Conservation (phyloP, 2,888 invertebrate species). For the Coelinius sp. region DNA sequence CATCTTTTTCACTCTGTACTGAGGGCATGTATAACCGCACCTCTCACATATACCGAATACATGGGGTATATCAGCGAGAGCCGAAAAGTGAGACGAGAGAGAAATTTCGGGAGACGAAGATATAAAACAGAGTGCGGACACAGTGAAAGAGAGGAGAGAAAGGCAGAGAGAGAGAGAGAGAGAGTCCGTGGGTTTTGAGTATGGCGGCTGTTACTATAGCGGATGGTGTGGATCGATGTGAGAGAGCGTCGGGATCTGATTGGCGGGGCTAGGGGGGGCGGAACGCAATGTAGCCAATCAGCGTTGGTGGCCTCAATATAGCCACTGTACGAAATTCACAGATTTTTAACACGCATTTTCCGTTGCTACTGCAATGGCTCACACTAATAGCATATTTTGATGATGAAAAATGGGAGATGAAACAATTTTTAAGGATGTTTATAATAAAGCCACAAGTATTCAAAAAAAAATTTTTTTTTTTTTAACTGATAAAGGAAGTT, state of each 20-base stretch:
- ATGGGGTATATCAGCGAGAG: background rate
- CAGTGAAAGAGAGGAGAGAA: slow-evolving; percentile 28
- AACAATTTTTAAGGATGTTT: too few relatives aligned
- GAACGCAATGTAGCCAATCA: slow-evolving; percentile 67
- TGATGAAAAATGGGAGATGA: background rate
- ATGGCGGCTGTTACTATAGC: slow-evolving; percentile 61
- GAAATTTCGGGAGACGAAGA: slow-evolving; percentile 29
- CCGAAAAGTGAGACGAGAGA: slow-evolving; percentile 4
- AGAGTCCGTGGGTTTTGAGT: slow-evolving; percentile 46
- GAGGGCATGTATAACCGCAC: background rate
- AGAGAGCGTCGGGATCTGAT: slow-evolving; percentile 63
- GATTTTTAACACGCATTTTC: slow-evolving; percentile 62
- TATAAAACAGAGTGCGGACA: slow-evolving; percentile 13
- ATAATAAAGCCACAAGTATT: too few relatives aligned
- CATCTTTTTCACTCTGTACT: background rate
- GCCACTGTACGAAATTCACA: slow-evolving; percentile 67
- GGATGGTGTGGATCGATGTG: slow-evolving; percentile 63
- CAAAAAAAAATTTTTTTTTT: too few relatives aligned
- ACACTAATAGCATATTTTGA: background rate
- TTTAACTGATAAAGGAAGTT: too few relatives aligned
- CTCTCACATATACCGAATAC: background rate
- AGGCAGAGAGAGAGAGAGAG: slow-evolving; percentile 33
- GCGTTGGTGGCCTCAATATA: slow-evolving; percentile 63
- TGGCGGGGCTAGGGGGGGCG: slow-evolving; percentile 69
- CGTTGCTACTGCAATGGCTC: background rate